phyloP scores from a whole-genome alignment of 2,888 invertebrate species.

The Lycaena phlaeas region DNA sequence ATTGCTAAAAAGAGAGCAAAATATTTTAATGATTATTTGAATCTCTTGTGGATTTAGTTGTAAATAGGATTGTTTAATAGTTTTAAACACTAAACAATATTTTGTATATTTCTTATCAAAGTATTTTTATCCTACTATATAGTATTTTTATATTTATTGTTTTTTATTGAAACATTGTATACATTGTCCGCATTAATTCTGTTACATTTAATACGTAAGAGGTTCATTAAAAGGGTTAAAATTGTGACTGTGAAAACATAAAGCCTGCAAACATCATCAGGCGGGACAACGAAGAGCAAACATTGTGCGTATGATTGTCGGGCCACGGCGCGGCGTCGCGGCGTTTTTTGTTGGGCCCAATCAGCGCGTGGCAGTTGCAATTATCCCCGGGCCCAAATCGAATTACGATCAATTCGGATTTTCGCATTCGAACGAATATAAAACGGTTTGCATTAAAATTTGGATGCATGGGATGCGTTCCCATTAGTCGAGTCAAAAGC shows the following conservation, averaged over 20 bases:
- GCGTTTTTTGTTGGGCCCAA: slow-evolving; percentile 62
- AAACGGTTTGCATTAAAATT: slow-evolving; percentile 74
- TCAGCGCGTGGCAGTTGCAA: slow-evolving; percentile 72
- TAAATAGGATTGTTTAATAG: too few relatives aligned
- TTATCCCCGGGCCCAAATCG: slow-evolving; percentile 69
- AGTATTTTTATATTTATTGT: too few relatives aligned
- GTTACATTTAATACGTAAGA: slow-evolving; percentile 6
- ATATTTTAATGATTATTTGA: too few relatives aligned
- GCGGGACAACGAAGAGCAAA: slow-evolving; percentile 49
- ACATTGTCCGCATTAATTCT: too few relatives aligned
- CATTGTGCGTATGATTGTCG: slow-evolving; percentile 61
- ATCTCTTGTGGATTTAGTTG: too few relatives aligned
- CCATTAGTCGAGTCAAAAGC: slow-evolving; percentile 58
- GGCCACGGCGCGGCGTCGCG: slow-evolving; percentile 29
- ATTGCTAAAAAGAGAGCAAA: too few relatives aligned
- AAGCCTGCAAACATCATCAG: slow-evolving; percentile 64
- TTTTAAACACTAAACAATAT: too few relatives aligned
- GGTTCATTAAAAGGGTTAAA: slow-evolving; percentile 17
- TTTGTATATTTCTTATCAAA: too few relatives aligned
- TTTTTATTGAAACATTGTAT: too few relatives aligned
- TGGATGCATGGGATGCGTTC: slow-evolving; percentile 68
- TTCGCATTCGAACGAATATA: slow-evolving; percentile 70
- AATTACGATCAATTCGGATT: slow-evolving; percentile 75
- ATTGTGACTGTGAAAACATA: slow-evolving; percentile 25
- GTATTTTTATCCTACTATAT: too few relatives aligned